Conservation (phyloP, 2,113 vertebrate genomes). For the Microcebus lehilahytsara region DNA sequence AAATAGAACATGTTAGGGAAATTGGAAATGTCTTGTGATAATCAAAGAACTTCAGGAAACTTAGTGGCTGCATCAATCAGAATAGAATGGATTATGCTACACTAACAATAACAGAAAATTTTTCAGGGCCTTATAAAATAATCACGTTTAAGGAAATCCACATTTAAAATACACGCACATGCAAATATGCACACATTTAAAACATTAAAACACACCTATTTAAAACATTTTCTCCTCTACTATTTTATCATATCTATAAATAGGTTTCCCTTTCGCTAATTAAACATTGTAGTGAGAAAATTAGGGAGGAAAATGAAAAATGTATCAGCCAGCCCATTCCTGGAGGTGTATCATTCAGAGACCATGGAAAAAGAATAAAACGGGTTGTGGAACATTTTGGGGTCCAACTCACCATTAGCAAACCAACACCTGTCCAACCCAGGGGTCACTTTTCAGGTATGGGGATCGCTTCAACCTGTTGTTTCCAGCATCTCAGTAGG, state of each 20-base stretch:
- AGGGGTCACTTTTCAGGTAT: no score
- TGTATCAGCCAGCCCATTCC: conserved; percentile 8
- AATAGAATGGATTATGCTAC: not conserved
- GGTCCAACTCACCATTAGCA: not conserved
- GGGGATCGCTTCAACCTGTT: not conserved
- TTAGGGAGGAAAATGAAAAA: conserved; percentile 51
- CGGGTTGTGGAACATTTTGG: conserved; percentile 3
- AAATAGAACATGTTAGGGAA: not conserved
- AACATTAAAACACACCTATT: conserved; percentile 2
- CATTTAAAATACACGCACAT: not conserved
- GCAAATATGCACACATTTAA: not conserved
- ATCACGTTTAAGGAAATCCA: not conserved
- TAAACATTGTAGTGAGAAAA: conserved; percentile 55
- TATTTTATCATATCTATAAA: conserved; percentile 60
- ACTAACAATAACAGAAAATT: not conserved
- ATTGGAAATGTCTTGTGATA: not conserved
- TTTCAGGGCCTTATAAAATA: not conserved
- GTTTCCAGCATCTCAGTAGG: conserved; percentile 19
- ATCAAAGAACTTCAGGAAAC: not conserved
- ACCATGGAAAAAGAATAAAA: conserved; percentile 56
- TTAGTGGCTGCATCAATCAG: not conserved
- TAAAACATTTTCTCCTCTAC: conserved; percentile 29
- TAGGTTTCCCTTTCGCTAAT: conserved; percentile 31
- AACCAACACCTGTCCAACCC: no score
- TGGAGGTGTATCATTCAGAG: conserved; percentile 63